A percentile compares a stretch with the other conserved stretches of the same genome.
Conservation (phyloP, 1,140 invertebrate species). For the Harpegnathos saltator region DNA sequence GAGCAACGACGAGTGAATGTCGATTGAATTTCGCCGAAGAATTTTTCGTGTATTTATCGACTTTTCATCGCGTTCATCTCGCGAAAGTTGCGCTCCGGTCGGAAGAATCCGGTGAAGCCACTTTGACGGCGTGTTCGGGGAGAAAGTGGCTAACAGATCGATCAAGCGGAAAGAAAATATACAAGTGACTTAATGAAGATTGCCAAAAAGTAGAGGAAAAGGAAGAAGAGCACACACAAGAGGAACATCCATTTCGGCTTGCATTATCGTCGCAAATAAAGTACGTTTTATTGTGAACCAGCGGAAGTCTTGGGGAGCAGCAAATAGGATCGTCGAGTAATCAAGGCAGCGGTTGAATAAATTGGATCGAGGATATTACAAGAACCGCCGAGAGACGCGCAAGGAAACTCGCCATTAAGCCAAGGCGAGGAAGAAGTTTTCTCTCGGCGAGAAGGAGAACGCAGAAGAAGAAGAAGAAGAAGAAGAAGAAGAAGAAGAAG, state of each 20-base stretch:
- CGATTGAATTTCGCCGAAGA: background rate
- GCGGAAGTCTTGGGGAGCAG: conserved; percentile 53
- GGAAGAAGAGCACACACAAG: conserved; percentile 3
- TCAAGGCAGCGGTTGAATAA: conserved; percentile 58
- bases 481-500: background rate
- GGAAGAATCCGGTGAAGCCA: background rate
- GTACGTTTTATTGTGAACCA: conserved; percentile 47
- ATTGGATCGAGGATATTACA: conserved; percentile 55
- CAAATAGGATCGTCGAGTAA: conserved; percentile 58
- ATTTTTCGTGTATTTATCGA: no score
- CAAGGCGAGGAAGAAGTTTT: conserved; percentile 36
- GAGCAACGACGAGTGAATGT: background rate
- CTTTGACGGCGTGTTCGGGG: background rate
- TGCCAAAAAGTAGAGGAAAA: background rate
- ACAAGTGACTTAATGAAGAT: conserved; percentile 19
- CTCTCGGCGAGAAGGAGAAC: background rate
- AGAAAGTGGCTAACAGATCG: background rate
- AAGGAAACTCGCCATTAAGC: conserved; percentile 51
- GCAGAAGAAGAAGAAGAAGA: no score
- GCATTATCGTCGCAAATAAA: conserved; percentile 36
- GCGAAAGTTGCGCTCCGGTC: no score
- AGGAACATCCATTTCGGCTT: conserved; percentile 12
- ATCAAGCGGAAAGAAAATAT: conserved; percentile 3
- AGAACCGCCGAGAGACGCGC: conserved; percentile 18
- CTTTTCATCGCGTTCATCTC: no score